Evolutionary conservation across 92 coral and sea anemone species (phyloP).

Genomic region (Epizoanthus ramosus): DNA sequence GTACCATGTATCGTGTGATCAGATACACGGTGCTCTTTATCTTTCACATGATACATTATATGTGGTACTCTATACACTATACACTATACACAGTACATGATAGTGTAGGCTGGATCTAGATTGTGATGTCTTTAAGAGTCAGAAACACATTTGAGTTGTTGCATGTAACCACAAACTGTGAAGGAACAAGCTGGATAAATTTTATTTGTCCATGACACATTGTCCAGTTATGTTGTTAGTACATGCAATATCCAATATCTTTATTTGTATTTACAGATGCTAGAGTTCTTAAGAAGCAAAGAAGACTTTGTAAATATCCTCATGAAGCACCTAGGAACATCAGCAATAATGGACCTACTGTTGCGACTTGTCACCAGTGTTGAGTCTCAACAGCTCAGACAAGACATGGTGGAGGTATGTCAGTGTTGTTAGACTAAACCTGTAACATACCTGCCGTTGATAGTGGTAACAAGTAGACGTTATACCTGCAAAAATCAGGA

Average conservation of each 20-base stretch:
- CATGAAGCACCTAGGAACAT: conserved; percentile 91
- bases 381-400: conserved; percentile 87
- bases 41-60: too few relatives aligned
- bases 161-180: neutral
- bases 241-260: neutral
- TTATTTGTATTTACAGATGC: conserved; percentile 61
- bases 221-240: neutral
- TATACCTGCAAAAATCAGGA: neutral
- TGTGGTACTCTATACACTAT: too few relatives aligned
- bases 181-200: too few relatives aligned
- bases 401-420: conserved; percentile 85
- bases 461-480: neutral
- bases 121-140: too few relatives aligned
- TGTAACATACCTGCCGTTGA: too few relatives aligned
- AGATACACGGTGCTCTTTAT: too few relatives aligned
- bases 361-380: conserved; percentile 90
- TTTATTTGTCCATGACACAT: too few relatives aligned
- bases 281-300: conserved; percentile 93
- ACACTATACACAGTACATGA: too few relatives aligned
- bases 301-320: conserved; percentile 86
- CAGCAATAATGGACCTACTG: conserved; percentile 96
- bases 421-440: too few relatives aligned
- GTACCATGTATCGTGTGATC: too few relatives aligned
- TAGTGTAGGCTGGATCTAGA: too few relatives aligned
- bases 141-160: too few relatives aligned